Percentiles rank a stretch among this genome's conserved stretches.
phyloP scores from a whole-genome alignment of 2,888 invertebrate genomes.

The Lasioglossum villosulum region DNA sequence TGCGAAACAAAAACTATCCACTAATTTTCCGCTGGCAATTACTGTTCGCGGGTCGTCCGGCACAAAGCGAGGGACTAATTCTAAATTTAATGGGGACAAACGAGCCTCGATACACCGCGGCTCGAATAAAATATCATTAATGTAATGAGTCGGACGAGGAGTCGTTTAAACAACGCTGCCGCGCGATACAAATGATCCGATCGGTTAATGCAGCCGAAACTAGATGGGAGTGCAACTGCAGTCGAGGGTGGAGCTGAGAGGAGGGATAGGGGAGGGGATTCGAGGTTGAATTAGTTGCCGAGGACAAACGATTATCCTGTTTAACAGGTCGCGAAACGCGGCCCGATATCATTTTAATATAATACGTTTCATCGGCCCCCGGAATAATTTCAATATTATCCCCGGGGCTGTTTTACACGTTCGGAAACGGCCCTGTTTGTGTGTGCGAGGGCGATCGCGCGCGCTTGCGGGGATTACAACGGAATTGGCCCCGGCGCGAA shows the following conservation, averaged over 20 bases:
- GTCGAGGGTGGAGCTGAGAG: neutral
- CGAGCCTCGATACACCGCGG: neutral
- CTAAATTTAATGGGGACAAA: slow-evolving; percentile 36
- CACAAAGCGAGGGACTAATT: slow-evolving; percentile 20
- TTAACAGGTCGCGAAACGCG: slow-evolving; percentile 47
- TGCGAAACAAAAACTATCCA: neutral
- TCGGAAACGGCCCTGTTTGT: neutral
- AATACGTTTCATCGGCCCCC: slow-evolving; percentile 24
- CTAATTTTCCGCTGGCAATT: slow-evolving; percentile 1
- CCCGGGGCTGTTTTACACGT: slow-evolving; percentile 25
- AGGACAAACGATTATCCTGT: slow-evolving; percentile 51
- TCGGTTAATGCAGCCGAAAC: slow-evolving; percentile 49
- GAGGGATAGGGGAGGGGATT: neutral
- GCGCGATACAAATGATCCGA: slow-evolving; percentile 39
- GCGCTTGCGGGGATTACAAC: slow-evolving; percentile 40
- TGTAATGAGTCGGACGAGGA: slow-evolving; percentile 41
- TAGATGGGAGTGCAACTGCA: slow-evolving; percentile 1
- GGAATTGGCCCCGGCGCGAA: slow-evolving; percentile 54
- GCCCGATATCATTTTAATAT: slow-evolving; percentile 46
- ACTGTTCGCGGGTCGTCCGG: neutral
- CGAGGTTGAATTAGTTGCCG: slow-evolving; percentile 35
- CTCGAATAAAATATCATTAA: slow-evolving; percentile 52
- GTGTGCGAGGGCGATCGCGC: neutral
- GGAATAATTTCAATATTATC: slow-evolving; percentile 56
- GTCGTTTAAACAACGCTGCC: slow-evolving; percentile 50